Evolutionary conservation across 2,113 vertebrate species (phyloP).

Genomic region (Caracal caracal): DNA sequence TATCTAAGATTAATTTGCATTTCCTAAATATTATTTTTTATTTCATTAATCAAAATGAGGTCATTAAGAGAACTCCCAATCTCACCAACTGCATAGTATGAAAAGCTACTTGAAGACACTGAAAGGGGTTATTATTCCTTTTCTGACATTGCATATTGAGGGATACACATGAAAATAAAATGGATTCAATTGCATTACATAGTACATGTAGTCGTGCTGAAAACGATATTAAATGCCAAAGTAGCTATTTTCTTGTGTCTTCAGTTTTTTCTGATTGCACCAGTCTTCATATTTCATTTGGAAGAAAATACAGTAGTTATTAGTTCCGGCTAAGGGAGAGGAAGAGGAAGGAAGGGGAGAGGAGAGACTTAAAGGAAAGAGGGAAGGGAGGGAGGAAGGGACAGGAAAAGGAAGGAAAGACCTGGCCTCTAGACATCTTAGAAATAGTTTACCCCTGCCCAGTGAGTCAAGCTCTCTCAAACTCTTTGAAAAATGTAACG

Average conservation of each 20-base stretch:
- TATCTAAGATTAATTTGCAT: background rate
- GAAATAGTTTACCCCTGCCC: background rate
- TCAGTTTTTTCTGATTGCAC: background rate
- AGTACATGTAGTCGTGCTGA: background rate
- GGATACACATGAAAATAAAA: background rate
- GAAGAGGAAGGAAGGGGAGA: rapidly evolving
- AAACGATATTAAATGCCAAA: background rate
- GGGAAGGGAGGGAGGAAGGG: rapidly evolving
- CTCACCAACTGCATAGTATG: background rate
- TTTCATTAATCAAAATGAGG: background rate
- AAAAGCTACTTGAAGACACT: background rate
- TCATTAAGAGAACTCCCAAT: background rate
- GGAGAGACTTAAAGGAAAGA: background rate
- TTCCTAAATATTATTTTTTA: background rate
- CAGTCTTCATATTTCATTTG: background rate
- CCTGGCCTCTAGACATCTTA: background rate
- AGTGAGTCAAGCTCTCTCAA: background rate
- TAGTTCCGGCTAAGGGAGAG: background rate
- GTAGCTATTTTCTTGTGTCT: background rate
- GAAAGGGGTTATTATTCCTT: background rate
- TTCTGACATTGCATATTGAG: background rate
- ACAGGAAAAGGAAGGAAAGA: rapidly evolving
- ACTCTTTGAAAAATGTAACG: background rate
- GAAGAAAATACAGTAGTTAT: background rate
- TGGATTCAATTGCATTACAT: background rate